Evolutionary conservation across 2,113 vertebrate species (phyloP), one percentile per base, ranked within the genome.

Genomic region (Spizaetus ornatus): DNA sequence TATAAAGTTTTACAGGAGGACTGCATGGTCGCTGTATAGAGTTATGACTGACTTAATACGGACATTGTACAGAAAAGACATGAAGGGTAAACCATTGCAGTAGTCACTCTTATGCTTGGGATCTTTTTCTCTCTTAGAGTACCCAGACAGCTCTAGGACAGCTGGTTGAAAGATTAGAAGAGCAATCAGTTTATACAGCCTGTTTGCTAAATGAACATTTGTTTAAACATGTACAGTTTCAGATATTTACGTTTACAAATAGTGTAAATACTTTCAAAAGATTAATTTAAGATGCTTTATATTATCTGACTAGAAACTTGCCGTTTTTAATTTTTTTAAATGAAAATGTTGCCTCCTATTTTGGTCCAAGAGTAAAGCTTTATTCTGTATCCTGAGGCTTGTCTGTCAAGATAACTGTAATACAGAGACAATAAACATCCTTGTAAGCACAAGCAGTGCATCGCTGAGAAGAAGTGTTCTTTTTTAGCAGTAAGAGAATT

Each of bases 251-350:
- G 73, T 98, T 98, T 98, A 97, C 93, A 98, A 91, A 98, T 96
- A 96, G 63, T 99, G 98, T 98, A 98, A 88, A 98, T 98, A 98
- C 90, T 97, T 97, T 97, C 94, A 96, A 73, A 96, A 96, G 96
- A 98, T 97, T 98, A 98, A 98, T 98, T 98, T 98, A 98, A 98
- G 96, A 97, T 98, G 96, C 97, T 98, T 98, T 98, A 97, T 98
- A 98, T 98, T 98, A 98, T 98, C 98, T 98, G 95, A 96, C 93
- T 98, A 98, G 98, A 97, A 97, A 97, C 96, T 96, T 97, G 94
- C 97, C 94, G 96, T 88, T 98, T 98, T 98, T 98, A 98, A 98
- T 98, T 97, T 97, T 97, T 98, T 98, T 20, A 34, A 96, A 97
- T 94, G 98, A 98, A 95, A 97, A 96, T 82, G 94, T 98, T 97